Conservation (phyloP, 2,888 invertebrate species). For the Sceliomorpha sp. region DNA sequence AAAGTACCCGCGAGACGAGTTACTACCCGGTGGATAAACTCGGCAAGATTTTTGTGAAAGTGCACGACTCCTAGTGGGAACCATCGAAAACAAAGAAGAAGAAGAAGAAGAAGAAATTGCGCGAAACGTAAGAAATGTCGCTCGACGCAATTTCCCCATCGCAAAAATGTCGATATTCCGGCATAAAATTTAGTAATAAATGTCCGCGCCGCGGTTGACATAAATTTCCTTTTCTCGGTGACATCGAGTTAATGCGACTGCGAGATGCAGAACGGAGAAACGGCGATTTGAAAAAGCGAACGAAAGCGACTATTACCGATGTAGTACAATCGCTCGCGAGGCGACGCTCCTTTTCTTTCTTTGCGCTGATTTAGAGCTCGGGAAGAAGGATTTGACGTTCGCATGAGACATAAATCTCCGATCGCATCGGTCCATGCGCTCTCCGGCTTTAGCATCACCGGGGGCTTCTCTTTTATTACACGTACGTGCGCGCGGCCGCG, state of each 20-base stretch:
- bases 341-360: constrained; percentile 52
- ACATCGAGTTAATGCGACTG: constrained; percentile 47
- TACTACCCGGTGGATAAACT: no score
- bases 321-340: constrained; percentile 51
- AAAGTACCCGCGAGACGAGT: no score
- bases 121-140: no score
- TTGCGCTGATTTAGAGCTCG: constrained; percentile 48
- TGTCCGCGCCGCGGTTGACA: constrained; percentile 23
- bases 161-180: not conserved
- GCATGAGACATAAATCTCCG: constrained; percentile 55
- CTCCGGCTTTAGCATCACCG: constrained; percentile 32
- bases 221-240: constrained; percentile 40
- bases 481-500: constrained; percentile 24
- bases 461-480: constrained; percentile 39
- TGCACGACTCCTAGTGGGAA: no score
- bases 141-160: no score
- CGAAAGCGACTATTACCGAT: constrained; percentile 53
- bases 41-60: no score
- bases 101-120: no score
- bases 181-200: constrained; percentile 29
- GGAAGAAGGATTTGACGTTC: constrained; percentile 50
- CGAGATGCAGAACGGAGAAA: constrained; percentile 38
- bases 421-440: constrained; percentile 41
- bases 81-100: no score
- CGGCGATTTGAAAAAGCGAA: constrained; percentile 40